Evolutionary conservation across 1,140 invertebrate genomes (phyloP), one percentile per base, ranked within the genome.

Genomic region (Schlechtendalia chinensis): DNA sequence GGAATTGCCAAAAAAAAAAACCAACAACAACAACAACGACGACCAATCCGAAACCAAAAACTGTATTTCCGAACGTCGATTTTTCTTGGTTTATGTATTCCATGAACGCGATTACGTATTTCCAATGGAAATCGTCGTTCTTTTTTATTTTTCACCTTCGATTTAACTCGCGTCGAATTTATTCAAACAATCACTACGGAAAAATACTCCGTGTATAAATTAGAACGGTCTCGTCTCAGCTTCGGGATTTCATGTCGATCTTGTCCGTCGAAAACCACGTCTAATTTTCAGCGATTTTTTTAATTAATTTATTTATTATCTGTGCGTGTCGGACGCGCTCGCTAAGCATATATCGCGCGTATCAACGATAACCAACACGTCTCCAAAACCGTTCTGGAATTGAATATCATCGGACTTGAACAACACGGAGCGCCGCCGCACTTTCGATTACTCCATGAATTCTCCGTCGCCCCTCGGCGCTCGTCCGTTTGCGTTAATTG

Each of bases 1-100:
- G 75, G n/a, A 79, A 79, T 63, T 79, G 75, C 75, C 75, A 79
- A 63, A 63, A 79, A 79, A 71, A 22, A 27, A 45, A 67, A 17
- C n/a, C 11, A 45, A 71, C 50, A 53, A 24, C 45, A 67, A 45
- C n/a, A n/a, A n/a, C n/a, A n/a, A n/a, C n/a, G n/a, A n/a, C n/a
- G n/a, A n/a, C n/a, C n/a, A n/a, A n/a, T n/a, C 47, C 69, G 19
- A 72, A 29, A 53, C 17, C 39, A 12, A 69, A 69, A 69, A 47
- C 65, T 50, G 27, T 69, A 22, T 39, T n/a, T 27, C 22, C 14
- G 11, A 69, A 69, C n/a, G 16, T 29, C 17, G 24, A 72, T 54
- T 72, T 54, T 53, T 50, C 22, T 69, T 2, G 22, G 22, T 50
- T 69, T 22, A 24, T n/a, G 65, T 69, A 69, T 47, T 69, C 16